A percentile compares a stretch with the other conserved stretches of the same genome.
Evolutionary conservation across 2,888 invertebrate species (phyloP).

Genomic region (Amorpha juglandis): DNA sequence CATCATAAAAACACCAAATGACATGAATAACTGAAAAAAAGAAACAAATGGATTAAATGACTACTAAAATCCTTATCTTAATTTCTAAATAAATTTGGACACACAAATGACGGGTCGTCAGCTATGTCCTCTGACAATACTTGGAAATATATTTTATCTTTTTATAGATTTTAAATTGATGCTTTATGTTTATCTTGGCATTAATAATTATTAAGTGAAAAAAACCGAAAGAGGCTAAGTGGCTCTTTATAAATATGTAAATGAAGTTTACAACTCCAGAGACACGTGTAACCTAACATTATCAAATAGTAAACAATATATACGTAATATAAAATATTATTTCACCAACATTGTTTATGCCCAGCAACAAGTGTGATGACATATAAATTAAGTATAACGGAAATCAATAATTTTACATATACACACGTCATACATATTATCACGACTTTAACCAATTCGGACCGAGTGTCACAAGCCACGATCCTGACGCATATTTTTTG

Average conservation of each 20-base stretch:
- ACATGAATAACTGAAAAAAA: slow-evolving; percentile 76
- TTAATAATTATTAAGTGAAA: not conserved
- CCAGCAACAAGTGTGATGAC: not conserved
- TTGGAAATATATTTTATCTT: not conserved
- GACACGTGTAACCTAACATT: slow-evolving; percentile 38
- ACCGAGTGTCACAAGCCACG: too few relatives aligned
- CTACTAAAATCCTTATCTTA: not conserved
- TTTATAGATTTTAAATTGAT: not conserved
- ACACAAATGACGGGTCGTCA: not conserved
- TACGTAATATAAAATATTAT: slow-evolving; percentile 19
- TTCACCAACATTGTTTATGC: not conserved
- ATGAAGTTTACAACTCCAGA: slow-evolving; percentile 32
- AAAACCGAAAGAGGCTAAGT: not conserved
- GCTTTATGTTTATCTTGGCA: not conserved
- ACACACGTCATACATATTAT: too few relatives aligned
- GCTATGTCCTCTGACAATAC: not conserved
- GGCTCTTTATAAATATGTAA: not conserved
- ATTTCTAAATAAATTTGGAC: not conserved
- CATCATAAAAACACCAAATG: slow-evolving; percentile 82
- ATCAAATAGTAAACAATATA: slow-evolving; percentile 35
- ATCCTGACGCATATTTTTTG: too few relatives aligned
- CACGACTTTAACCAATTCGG: too few relatives aligned
- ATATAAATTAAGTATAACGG: not conserved
- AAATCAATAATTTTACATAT: not conserved
- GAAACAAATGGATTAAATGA: slow-evolving; percentile 20